Evolutionary conservation across 2,888 invertebrate species (phyloP).

Genomic region (Drosophila lacicola): DNA sequence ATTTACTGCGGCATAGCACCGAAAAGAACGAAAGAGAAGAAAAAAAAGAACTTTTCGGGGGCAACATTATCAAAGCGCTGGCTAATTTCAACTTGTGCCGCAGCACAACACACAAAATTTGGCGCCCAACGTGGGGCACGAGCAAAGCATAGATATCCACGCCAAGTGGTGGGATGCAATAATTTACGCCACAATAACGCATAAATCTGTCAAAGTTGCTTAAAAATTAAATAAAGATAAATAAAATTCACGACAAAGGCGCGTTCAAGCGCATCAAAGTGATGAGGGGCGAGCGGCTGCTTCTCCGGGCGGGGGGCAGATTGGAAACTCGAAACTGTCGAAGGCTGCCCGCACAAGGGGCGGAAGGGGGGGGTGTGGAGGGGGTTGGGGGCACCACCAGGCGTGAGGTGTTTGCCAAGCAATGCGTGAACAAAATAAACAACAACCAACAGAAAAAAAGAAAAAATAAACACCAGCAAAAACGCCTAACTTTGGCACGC

Average conservation of each 20-base stretch:
- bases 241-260: constrained; percentile 67
- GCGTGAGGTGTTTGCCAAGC: constrained; percentile 3
- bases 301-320: neutral
- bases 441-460: constrained; percentile 42
- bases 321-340: constrained; percentile 49
- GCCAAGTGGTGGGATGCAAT: constrained; percentile 58
- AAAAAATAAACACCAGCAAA: constrained; percentile 25
- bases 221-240: constrained; percentile 78
- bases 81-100: constrained; percentile 55
- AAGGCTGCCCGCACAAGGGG: constrained; percentile 7
- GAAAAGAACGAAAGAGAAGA: constrained; percentile 7
- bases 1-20: constrained; percentile 44
- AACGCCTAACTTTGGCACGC: too few species aligned
- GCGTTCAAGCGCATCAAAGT: constrained; percentile 70
- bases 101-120: constrained; percentile 18
- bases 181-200: constrained; percentile 76
- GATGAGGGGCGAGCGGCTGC: constrained; percentile 6
- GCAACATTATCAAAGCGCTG: constrained; percentile 38
- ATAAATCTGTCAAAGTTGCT: constrained; percentile 77
- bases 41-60: constrained; percentile 2
- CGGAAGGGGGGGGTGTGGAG: too few species aligned
- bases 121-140: constrained; percentile 22
- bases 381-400: too few species aligned
- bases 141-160: constrained; percentile 23
- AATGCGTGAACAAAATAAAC: constrained; percentile 56